Base-by-base conservation (phyloP, 2,113 vertebrate species). In the Paratilapia polleni region DNA sequence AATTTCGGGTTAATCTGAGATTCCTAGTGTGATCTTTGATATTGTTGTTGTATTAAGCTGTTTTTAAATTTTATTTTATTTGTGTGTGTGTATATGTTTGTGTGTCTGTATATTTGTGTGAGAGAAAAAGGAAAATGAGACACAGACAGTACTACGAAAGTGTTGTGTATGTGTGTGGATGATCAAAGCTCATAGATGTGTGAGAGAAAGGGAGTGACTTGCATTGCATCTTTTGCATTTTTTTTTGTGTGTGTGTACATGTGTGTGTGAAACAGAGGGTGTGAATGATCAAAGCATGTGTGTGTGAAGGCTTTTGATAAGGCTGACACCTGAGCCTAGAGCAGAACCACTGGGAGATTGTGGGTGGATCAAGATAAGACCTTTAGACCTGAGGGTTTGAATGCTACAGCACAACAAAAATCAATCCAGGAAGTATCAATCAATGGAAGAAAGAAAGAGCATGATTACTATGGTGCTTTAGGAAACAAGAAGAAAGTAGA, bases 311-410 rank as follows among this genome's bases (percentile, higher is more conserved):
- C 89, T 91, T 92, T 89, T 93, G 89, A 89, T 91, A 90, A 84
- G 86, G 74, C 81, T 93, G 90, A 91, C 89, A 94, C 88, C 87
- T 85, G 54, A 92, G 90, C 91, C 87, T 91, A 83, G 54, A 92
- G 87, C 86, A 76, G 79, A 79, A 86, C 90, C 81, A 86, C 81
- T 81, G 83, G 91, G 86, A 85, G 63, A 94, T 90, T 89, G 89
- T 93, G 88, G 87, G 89, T 91, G 93, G 93, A 94, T 94, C 88
- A 93, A 93, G 92, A 91, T 85, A 86, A 86, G 88, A 94, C 92
- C 90, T 87, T 63, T 54, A 87, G 83, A 91, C 93, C 92, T 80
- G 66, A 85, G 88, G 89, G 78, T 90, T 87, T 84, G 58, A 89
- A 85, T 84, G 78, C 88, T 79, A 89, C 28, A 85, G 84, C 88